Evolutionary conservation across 2,797 vertebrate species (phyloP).

Genomic region (Cephalopachus bancanus): DNA sequence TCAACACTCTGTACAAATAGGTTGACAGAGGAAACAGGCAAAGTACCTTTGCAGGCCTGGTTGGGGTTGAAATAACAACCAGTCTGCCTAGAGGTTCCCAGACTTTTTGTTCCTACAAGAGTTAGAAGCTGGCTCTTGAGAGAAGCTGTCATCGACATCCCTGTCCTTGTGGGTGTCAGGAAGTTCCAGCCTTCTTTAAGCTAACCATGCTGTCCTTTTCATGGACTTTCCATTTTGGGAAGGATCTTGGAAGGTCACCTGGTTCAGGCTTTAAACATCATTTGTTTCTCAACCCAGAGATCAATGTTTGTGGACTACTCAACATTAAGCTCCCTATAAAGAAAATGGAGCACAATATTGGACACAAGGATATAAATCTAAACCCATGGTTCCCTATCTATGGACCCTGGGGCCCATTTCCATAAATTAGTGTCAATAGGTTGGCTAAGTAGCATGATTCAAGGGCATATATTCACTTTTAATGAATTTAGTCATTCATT

Average conservation of each 20-base stretch:
- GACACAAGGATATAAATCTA: not conserved
- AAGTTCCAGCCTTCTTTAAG: conserved; percentile 25
- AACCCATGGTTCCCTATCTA: not conserved
- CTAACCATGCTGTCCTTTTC: not conserved
- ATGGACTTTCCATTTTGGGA: not conserved
- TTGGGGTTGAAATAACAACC: conserved; percentile 73
- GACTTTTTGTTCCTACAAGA: conserved; percentile 69
- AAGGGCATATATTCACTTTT: not conserved
- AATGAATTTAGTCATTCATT: not conserved
- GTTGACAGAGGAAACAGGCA: conserved; percentile 72
- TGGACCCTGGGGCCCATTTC: not conserved
- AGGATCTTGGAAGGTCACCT: not conserved
- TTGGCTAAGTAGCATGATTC: not conserved
- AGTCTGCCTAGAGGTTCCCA: conserved; percentile 36
- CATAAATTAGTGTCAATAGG: not conserved
- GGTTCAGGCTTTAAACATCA: not conserved
- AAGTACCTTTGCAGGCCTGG: conserved; percentile 19
- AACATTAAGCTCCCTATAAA: not conserved
- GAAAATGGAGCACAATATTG: not conserved
- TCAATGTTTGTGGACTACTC: not conserved
- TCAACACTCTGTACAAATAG: conserved; percentile 68
- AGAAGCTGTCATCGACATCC: conserved; percentile 63
- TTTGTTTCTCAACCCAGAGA: not conserved
- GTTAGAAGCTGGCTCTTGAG: conserved; percentile 56
- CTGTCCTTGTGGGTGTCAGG: not conserved